Conservation (phyloP, 1,140 invertebrate species). For the Drosophila mojavensis region DNA sequence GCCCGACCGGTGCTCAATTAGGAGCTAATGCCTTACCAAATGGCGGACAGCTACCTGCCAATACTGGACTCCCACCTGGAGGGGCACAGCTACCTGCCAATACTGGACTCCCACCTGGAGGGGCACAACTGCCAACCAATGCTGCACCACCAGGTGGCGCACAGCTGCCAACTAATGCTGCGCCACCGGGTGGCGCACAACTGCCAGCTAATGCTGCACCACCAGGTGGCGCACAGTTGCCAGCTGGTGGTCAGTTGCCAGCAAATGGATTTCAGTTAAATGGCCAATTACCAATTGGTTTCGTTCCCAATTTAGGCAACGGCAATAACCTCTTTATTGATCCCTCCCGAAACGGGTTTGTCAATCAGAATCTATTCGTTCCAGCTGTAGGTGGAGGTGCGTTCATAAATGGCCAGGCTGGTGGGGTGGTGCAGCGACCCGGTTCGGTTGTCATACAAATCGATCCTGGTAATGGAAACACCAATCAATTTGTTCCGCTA, state of each 20-base stretch:
- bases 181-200: conserved; percentile 5
- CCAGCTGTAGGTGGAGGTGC: conserved; percentile 36
- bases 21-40: conserved; percentile 11
- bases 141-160: neutral
- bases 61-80: conserved; percentile 3
- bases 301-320: conserved; percentile 2
- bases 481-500: conserved; percentile 25
- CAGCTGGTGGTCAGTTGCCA: conserved; percentile 47
- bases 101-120: conserved; percentile 2
- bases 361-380: conserved; percentile 41
- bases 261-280: conserved; percentile 13
- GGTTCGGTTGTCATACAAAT: conserved; percentile 40
- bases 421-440: conserved; percentile 14
- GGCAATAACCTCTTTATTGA: conserved; percentile 47
- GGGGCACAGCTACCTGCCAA: conserved; percentile 21
- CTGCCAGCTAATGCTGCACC: conserved; percentile 23
- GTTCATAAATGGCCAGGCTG: conserved; percentile 18
- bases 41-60: conserved; percentile 18
- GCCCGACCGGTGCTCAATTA: conserved; percentile 13
- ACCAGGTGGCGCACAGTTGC: conserved; percentile 33
- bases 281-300: neutral
- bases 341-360: conserved; percentile 33
- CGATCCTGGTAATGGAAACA: conserved; percentile 23
- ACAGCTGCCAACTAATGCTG: conserved; percentile 28
- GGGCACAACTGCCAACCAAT: conserved; percentile 38